phyloP scores from a whole-genome alignment of 2,113 vertebrate genomes.

The Mormyrus iriodes region DNA sequence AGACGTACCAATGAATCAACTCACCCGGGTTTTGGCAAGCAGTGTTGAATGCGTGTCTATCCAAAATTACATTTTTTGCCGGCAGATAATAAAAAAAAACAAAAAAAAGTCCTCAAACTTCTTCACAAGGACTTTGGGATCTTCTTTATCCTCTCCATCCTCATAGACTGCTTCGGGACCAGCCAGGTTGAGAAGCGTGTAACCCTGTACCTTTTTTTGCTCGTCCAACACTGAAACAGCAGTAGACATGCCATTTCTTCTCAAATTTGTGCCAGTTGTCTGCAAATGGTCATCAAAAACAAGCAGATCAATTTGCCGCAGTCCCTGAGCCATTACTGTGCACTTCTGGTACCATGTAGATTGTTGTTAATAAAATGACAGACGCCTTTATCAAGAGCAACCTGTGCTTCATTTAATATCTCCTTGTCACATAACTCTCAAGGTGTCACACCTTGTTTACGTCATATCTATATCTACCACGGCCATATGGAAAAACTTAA shows the following conservation, averaged over 20 bases:
- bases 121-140: not conserved
- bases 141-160: not conserved
- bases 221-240: conserved; percentile 9
- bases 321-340: too few species aligned
- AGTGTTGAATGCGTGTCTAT: not conserved
- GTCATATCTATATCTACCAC: not conserved
- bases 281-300: conserved; percentile 11
- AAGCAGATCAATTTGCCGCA: not conserved
- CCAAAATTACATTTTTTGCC: not conserved
- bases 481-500: not conserved
- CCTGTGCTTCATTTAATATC: not conserved
- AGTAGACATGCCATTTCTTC: conserved; percentile 15
- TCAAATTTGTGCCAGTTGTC: conserved; percentile 20
- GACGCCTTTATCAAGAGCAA: not conserved
- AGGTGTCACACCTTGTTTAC: not conserved
- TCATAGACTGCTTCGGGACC: conserved; percentile 2
- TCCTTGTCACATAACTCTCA: not conserved
- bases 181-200: conserved; percentile 14
- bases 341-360: too few species aligned
- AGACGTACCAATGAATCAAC: not conserved
- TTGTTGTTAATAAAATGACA: not conserved
- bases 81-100: not conserved
- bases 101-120: not conserved
- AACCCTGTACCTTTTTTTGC: conserved; percentile 23
- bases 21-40: not conserved